A percentile compares a stretch with the other conserved stretches of the same genome.
Conservation (phyloP, 2,888 invertebrate species). For the Timema cristinae region DNA sequence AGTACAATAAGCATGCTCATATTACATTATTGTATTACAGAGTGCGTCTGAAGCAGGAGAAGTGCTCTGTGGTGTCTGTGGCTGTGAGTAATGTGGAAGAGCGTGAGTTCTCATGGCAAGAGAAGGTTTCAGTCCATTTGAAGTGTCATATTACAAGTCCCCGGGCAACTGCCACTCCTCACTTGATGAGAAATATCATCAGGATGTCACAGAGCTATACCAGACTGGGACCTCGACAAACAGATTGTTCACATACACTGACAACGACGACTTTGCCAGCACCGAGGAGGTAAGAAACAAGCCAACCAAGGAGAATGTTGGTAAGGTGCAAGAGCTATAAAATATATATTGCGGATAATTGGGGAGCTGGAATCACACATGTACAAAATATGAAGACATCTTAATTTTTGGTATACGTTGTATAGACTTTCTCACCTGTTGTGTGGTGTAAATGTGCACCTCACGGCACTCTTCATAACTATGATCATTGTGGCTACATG, state of each 20-base stretch:
- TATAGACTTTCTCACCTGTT: no score
- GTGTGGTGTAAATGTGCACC: no score
- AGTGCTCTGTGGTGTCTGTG: slow-evolving; percentile 27
- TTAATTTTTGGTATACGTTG: no score
- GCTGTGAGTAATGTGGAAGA: slow-evolving; percentile 37
- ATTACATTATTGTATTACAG: slow-evolving; percentile 14
- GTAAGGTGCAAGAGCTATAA: no score
- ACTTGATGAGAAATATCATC: slow-evolving; percentile 55
- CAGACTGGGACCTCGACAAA: slow-evolving; percentile 28
- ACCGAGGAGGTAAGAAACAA: slow-evolving; percentile 36
- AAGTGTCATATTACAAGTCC: slow-evolving; percentile 50
- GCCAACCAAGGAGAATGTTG: no score
- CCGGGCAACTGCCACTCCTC: slow-evolving; percentile 59
- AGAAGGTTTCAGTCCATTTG: slow-evolving; percentile 61
- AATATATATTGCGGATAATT: no score
- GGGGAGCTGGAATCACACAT: no score
- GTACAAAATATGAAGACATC: no score
- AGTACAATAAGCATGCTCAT: no score
- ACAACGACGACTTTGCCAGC: slow-evolving; percentile 50
- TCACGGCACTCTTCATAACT: no score
- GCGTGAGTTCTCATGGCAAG: slow-evolving; percentile 62
- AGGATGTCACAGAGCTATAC: slow-evolving; percentile 43
- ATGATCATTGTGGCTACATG: no score
- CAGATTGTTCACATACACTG: slow-evolving; percentile 55
- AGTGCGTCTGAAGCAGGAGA: slow-evolving; percentile 30